Base-by-base conservation (phyloP, 2,797 vertebrate genomes). In the Lepilemur ruficaudatus region DNA sequence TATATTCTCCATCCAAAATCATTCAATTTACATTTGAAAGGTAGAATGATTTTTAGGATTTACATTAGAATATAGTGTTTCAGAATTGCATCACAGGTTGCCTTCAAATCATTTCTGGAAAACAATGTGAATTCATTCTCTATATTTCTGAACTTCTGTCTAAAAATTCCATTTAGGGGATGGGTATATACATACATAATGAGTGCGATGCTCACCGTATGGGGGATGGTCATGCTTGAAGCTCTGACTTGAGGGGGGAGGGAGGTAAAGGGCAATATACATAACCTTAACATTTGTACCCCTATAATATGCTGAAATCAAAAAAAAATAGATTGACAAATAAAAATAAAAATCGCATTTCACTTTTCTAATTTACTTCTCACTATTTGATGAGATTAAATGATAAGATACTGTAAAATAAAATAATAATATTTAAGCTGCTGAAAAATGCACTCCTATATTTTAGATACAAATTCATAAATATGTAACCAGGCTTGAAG, bases 401-500 rank as follows among this genome's bases (percentile, higher is more conserved):
- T 38, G 35, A 79, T 6, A 73, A 81, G 28, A 30, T 79, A 63
- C 20, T 30, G 30, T 48, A 76, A 30, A 73, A 84, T 32, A 65
- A 88, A 80, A 23, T 41, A 89, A 75, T 72, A 63, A 61, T 38
- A 63, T 87, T 35, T 85, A 57, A 46, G 15, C 57, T 25, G 4
- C 41, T 76, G 10, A n/a, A n/a, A 80, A 75, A 89, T 69, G n/a
- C n/a, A 73, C 65, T 73, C 32, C 11, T 67, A 90, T 43, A 28
- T 59, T 82, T 92, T 88, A 97, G 97, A 35, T 82, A 94, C 96
- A 97, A 61, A 50, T 43, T 87, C 18, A 95, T 73, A 46, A 86
- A 91, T 38, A 8, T 83, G 88, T 72, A 91, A 86, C 94, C 94
- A 91, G 28, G 41, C 28, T 88, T 89, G 43, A 94, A 84, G 65